phyloP scores from a whole-genome alignment of 2,888 invertebrate species.

The Cryptophagus acutangulus region DNA sequence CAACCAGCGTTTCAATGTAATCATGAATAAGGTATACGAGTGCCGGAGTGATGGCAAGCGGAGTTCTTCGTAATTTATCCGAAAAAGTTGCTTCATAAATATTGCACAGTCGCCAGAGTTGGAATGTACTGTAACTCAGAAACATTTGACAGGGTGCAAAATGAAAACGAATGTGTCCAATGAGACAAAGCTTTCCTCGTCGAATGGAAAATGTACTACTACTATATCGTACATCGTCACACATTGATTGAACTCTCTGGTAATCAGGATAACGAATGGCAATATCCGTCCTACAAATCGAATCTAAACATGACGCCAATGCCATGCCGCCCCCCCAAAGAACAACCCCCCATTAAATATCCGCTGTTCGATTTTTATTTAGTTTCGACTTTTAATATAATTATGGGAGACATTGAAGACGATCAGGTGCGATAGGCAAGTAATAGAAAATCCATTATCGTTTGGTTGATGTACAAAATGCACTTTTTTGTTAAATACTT shows the following conservation, averaged over 20 bases:
- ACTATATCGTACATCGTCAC: constrained; percentile 11
- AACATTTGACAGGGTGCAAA: neutral
- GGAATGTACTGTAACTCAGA: too few species aligned
- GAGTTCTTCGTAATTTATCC: too few species aligned
- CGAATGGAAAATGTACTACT: neutral
- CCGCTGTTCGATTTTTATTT: constrained; percentile 10
- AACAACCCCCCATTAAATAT: constrained; percentile 12
- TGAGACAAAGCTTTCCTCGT: too few species aligned
- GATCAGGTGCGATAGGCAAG: constrained; percentile 13
- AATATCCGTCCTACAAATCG: constrained; percentile 43
- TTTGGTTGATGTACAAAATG: too few species aligned
- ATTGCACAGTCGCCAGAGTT: too few species aligned
- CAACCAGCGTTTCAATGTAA: neutral
- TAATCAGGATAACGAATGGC: constrained; percentile 43
- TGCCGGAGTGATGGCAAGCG: too few species aligned
- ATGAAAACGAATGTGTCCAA: constrained; percentile 6
- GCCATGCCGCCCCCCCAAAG: constrained; percentile 15
- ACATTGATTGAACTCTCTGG: constrained; percentile 36
- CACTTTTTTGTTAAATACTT: too few species aligned
- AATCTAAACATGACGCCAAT: constrained; percentile 37
- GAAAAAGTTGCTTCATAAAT: too few species aligned
- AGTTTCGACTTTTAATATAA: constrained; percentile 10
- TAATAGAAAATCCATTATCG: constrained; percentile 7
- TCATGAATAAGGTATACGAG: neutral
- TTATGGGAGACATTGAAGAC: constrained; percentile 6